Base-by-base conservation (phyloP, 2,888 invertebrate species). In the Acleris holmiana region DNA sequence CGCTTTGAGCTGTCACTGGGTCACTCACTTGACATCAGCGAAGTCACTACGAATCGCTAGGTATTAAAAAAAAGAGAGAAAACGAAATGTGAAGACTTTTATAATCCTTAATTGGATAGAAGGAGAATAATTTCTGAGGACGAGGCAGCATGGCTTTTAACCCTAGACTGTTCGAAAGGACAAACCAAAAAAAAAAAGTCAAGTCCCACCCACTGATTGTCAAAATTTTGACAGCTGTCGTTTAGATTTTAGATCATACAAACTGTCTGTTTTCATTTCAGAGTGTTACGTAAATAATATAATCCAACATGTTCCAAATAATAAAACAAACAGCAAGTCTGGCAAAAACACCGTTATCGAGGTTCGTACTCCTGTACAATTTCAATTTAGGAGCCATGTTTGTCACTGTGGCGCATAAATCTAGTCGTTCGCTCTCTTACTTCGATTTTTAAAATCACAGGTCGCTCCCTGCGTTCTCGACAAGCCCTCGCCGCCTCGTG, bases 391-490 rank as follows among this genome's bases (percentile, higher is more conserved):
- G 6, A 40, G 13, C 35, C 17, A 13, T 29, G 6, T 51, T 29
- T 13, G 17, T n/a, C n/a, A n/a, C n/a, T n/a, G 29, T 19, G 19
- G n/a, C n/a, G n/a, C n/a, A n/a, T n/a, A 29, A 7, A 10, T 19
- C 35, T 19, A 15, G 56, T 18, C 46, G 2, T 10, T 46, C 8
- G 3, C 23, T 25, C n/a, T 21, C 10, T 55, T 55, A 44, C 8
- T 17, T 13, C 21, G 8, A 55, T 17, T 2, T 44, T 7, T n/a
- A n/a, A 23, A 51, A n/a, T 68, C 80, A 48, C 72, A 92, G 91
- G 70, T 86, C 85, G 3, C 67, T 86, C 13, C 86, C 89, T 61
- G 80, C 85, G 2, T 83, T 86, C 59, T 84, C 90, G 49, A 83
- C 84, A 57, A 70, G 75, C 60, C 18, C 76, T 48, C 73, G 72